Base-by-base conservation (phyloP, 2,888 invertebrate genomes). In the Ormyrus labotus region DNA sequence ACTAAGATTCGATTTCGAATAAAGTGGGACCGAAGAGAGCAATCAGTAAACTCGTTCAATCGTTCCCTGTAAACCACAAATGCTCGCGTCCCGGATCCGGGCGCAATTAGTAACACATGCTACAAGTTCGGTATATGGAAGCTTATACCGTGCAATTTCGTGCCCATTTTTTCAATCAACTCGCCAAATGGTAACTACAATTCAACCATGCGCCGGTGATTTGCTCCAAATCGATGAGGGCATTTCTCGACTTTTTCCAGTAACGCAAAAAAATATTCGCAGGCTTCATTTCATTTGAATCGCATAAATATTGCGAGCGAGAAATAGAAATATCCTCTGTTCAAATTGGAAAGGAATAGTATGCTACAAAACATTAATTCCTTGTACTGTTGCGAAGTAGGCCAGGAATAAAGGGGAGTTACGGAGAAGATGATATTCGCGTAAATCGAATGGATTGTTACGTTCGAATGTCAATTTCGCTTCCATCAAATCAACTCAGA, bases 71-170 rank as follows among this genome's bases (percentile, higher is more conserved):
- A 86, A 86, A 85, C 84, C 83, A 82, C 84, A 78, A 78, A 78
- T 83, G 84, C 84, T 83, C 85, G 83, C 84, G 85, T 85, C 84
- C 84, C 83, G 84, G 85, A 85, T 86, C 85, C 84, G 82, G 84
- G 84, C 83, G 85, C 85, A 87, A 86, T 86, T 86, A 87, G 86
- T 84, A 85, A 83, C 87, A 87, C 84, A 84, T 85, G 84, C 83
- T 83, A 80, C 83, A 81, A 84, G 61, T 70, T 47, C 64, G 45
- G 11, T 11, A 63, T 6, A 64, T 34, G 34, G 34, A 34, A 34
- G 34, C 34, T 34, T 34, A 34, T 34, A 34, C 34, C 34, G 34
- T 34, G 34, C 34, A 34, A 34, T 34, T 34, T 34, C 34, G 34
- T 34, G 34, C 34, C 2, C 34, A 34, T 34, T 34, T 34, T 34